A percentile compares a stretch with the other conserved stretches of the same genome.
These are phyloP conservation scores for Schizopygopsis pylzovi DNA, from an alignment of 2,797 vertebrate genomes.

Conservation along the genomic window DNA sequence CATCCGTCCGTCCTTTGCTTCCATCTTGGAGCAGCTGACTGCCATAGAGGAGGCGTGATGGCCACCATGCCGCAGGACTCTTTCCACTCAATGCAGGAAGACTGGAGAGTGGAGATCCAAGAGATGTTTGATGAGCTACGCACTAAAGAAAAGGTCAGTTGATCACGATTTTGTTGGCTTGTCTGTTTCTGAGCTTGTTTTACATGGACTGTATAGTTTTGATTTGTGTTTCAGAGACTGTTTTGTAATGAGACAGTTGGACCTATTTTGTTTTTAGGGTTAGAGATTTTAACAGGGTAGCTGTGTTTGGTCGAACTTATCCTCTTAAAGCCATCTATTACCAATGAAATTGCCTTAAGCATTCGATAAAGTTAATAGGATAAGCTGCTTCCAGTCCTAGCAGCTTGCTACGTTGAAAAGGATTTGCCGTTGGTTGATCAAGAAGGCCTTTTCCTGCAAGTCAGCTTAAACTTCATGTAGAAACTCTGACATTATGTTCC, in stretches of 20 bases:
- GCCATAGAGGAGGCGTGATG: constrained; percentile 93
- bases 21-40: constrained; percentile 93
- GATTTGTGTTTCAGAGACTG: background rate
- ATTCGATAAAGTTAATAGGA: constrained; percentile 72
- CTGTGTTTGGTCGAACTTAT: constrained; percentile 62
- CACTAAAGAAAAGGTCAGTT: constrained; percentile 93
- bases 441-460: constrained; percentile 66
- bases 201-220: background rate
- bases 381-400: constrained; percentile 74
- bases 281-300: constrained; percentile 61
- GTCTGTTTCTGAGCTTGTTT: background rate
- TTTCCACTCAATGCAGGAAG: constrained; percentile 98
- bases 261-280: background rate
- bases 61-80: constrained; percentile 96
- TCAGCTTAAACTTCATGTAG: constrained; percentile 52
- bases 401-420: constrained; percentile 65
- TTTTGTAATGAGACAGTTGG: constrained; percentile 14
- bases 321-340: constrained; percentile 67
- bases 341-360: constrained; percentile 59
- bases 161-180: background rate
- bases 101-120: constrained; percentile 97
- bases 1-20: constrained; percentile 90
- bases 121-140: constrained; percentile 96
- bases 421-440: constrained; percentile 69
- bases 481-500: constrained; percentile 35